phyloP scores from a whole-genome alignment of 2,888 invertebrate species.

The Apamea sordens region DNA sequence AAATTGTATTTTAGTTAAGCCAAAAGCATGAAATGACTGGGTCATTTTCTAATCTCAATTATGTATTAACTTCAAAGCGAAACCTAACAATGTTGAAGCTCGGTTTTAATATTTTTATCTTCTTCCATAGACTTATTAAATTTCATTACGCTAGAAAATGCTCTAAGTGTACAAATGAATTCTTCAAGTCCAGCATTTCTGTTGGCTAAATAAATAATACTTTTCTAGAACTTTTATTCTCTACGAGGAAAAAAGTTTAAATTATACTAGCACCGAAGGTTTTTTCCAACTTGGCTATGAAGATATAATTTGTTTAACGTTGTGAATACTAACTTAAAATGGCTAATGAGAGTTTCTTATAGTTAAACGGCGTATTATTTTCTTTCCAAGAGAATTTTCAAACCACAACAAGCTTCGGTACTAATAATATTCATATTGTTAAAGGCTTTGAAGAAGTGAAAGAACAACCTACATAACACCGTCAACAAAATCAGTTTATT shows the following conservation, averaged over 20 bases:
- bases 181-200: conserved; percentile 50
- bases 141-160: conserved; percentile 37
- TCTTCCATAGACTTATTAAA: conserved; percentile 35
- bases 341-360: conserved; percentile 55
- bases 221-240: conserved; percentile 55
- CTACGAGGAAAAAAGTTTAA: conserved; percentile 53
- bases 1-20: conserved; percentile 3
- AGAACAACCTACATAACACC: not conserved
- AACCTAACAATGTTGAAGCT: not conserved
- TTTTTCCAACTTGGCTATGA: conserved; percentile 57
- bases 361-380: conserved; percentile 44
- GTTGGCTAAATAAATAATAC: conserved; percentile 62
- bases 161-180: conserved; percentile 51
- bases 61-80: not conserved
- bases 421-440: conserved; percentile 14
- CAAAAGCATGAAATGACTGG: not conserved
- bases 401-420: conserved; percentile 24
- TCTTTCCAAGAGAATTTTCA: conserved; percentile 27
- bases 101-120: conserved; percentile 20
- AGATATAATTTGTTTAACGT: conserved; percentile 63
- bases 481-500: conserved; percentile 1
- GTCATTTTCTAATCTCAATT: conserved; percentile 3
- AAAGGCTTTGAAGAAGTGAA: not conserved
- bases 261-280: conserved; percentile 49
- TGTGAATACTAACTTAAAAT: conserved; percentile 60